Base-by-base conservation (phyloP, 2,113 vertebrate genomes). In the Microcebus griseorufus region DNA sequence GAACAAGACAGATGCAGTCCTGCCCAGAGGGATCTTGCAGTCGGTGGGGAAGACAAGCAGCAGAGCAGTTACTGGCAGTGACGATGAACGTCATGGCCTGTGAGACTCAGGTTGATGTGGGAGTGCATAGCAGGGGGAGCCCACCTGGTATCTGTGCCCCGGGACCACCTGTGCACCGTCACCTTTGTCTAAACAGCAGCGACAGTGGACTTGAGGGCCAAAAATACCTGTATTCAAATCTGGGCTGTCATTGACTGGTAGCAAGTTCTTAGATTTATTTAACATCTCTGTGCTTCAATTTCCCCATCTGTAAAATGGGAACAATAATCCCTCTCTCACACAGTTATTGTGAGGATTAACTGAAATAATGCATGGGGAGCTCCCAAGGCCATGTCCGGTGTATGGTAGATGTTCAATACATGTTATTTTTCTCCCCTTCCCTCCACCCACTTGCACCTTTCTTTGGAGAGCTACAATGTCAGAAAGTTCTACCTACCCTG, bases 161-260 rank as follows among this genome's bases (percentile, higher is more conserved):
- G 0, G 55, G 62, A 75, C 32, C 34, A 39, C 32, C 80, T 65
- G 25, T 7, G 13, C 22, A 34, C 37, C 29, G 37, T 69, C 60
- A 82, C n/a, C 53, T 92, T 79, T 27, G 7, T 82, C 37, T 55
- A 69, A 91, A 29, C 23, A 73, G 32, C 48, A 86, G 2, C 72
- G 34, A 62, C 53, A 51, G 58, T 12, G 9, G 9, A 84, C 29
- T 32, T 10, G 22, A 92, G 73, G 83, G 18, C n/a, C 85, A 34
- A 84, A 93, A 90, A 69, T 42, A 79, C 29, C 55, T 84, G 18
- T 51, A 62, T 94, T 93, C 86, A 83, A 94, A 39, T 58, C 34
- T 76, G 55, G 80, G 22, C 12, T 86, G 13, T 42, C 18, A 58
- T 55, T 51, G 60, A 65, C 48, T 58, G 34, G n/a, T 60, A 32